Conservation (phyloP, 2,113 vertebrate species). For the Nerophis ophidion region DNA sequence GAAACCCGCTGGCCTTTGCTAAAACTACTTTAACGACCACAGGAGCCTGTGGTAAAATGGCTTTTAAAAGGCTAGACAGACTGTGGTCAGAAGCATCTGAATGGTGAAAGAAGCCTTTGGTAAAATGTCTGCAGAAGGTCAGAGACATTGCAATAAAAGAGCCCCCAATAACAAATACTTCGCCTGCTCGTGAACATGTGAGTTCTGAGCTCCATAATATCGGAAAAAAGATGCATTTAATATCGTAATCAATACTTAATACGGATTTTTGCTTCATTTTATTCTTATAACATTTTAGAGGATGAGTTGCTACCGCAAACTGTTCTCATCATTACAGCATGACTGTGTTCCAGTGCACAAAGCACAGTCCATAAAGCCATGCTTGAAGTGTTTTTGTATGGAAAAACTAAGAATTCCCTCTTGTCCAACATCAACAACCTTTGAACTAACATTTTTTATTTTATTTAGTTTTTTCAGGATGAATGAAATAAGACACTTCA, state of each 20-base stretch:
- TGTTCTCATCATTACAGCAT: too few species aligned
- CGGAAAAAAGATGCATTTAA: too few species aligned
- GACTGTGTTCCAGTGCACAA: too few species aligned
- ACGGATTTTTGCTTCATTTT: too few species aligned
- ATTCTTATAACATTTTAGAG: too few species aligned
- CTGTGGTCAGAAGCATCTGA: slow-evolving; percentile 40
- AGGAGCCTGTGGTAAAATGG: slow-evolving; percentile 58
- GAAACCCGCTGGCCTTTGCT: slow-evolving; percentile 65
- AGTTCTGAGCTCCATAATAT: not conserved
- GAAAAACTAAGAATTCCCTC: too few species aligned
- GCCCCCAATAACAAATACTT: slow-evolving; percentile 39
- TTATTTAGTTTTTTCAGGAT: not conserved
- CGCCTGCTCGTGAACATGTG: slow-evolving; percentile 8
- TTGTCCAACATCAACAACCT: not conserved
- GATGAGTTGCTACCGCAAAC: too few species aligned
- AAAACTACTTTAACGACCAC: slow-evolving; percentile 53
- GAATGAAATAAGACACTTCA: not conserved
- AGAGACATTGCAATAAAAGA: slow-evolving; percentile 41
- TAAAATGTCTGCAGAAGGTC: slow-evolving; percentile 66
- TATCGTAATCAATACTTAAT: too few species aligned
- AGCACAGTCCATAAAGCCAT: too few species aligned
- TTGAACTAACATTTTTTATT: not conserved
- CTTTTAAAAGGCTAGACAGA: slow-evolving; percentile 53
- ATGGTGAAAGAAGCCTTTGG: slow-evolving; percentile 56
- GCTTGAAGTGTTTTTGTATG: too few species aligned